A percentile compares a stretch with the other conserved stretches of the same genome.
phyloP scores from a whole-genome alignment of 2,888 invertebrate genomes.

The Cerastis rubricosa region DNA sequence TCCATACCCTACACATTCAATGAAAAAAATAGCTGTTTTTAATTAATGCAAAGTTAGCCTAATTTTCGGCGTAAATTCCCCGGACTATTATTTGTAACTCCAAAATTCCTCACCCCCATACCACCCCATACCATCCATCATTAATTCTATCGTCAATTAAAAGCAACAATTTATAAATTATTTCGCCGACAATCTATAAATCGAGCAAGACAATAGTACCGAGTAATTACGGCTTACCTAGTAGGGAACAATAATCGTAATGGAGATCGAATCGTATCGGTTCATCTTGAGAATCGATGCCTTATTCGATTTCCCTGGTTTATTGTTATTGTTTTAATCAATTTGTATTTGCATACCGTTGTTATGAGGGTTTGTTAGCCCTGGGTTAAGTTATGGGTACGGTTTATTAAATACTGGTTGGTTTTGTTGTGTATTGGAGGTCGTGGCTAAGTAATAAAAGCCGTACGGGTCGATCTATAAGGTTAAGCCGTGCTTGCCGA shows the following conservation, averaged over 20 bases:
- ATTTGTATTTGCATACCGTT: constrained; percentile 82
- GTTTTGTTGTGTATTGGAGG: background rate
- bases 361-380: constrained; percentile 70
- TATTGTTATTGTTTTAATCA: constrained; percentile 86
- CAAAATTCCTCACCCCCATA: constrained; percentile 18
- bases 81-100: constrained; percentile 13
- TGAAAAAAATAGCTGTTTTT: no score
- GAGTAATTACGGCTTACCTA: constrained; percentile 86
- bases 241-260: constrained; percentile 87
- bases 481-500: no score
- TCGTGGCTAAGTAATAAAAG: no score
- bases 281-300: constrained; percentile 82
- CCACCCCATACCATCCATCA: constrained; percentile 45
- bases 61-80: no score
- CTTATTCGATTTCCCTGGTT: constrained; percentile 85
- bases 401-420: constrained; percentile 18
- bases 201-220: constrained; percentile 82
- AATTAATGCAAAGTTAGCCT: no score
- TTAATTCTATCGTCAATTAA: constrained; percentile 70
- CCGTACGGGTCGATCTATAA: no score
- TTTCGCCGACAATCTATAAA: constrained; percentile 75
- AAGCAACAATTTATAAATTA: constrained; percentile 65
- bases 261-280: constrained; percentile 78
- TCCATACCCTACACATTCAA: no score
- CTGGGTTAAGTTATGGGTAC: constrained; percentile 41